phyloP scores from a whole-genome alignment of 1,140 invertebrate species.

The Drosophila sucinea region DNA sequence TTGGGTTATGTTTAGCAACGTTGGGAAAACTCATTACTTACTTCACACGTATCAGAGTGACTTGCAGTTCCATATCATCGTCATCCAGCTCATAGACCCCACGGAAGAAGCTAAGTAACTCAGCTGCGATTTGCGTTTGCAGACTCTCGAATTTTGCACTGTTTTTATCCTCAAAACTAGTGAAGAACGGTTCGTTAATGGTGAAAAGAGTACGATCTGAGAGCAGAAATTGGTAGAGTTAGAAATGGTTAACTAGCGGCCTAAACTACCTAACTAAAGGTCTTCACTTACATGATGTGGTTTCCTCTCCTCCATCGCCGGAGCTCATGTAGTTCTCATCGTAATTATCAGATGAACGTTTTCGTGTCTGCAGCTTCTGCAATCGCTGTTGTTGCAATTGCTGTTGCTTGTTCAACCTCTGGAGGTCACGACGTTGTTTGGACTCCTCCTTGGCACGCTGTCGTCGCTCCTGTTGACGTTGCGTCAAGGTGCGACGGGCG shows the following conservation, averaged over 20 bases:
- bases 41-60: slow-evolving; percentile 47
- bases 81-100: slow-evolving; percentile 38
- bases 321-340: slow-evolving; percentile 53
- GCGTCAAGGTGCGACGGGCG: not conserved
- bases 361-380: slow-evolving; percentile 12
- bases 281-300: slow-evolving; percentile 41
- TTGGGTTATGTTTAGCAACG: too few relatives aligned
- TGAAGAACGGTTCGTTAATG: slow-evolving; percentile 58
- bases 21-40: slow-evolving; percentile 31
- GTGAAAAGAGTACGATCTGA: slow-evolving; percentile 58
- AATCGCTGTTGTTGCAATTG: slow-evolving; percentile 12
- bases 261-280: not conserved
- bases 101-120: slow-evolving; percentile 46
- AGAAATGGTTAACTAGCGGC: not conserved
- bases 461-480: slow-evolving; percentile 31
- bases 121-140: slow-evolving; percentile 40
- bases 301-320: slow-evolving; percentile 35
- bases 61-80: slow-evolving; percentile 52
- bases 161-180: slow-evolving; percentile 23
- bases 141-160: slow-evolving; percentile 43
- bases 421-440: slow-evolving; percentile 9
- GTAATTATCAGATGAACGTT: slow-evolving; percentile 43
- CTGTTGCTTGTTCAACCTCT: slow-evolving; percentile 21
- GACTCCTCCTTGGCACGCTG: not conserved
- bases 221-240: not conserved